A percentile compares a stretch with the other conserved stretches of the same genome.
Conservation (phyloP, 1,140 invertebrate genomes). For the Bursaphelenchus mucronatus region DNA sequence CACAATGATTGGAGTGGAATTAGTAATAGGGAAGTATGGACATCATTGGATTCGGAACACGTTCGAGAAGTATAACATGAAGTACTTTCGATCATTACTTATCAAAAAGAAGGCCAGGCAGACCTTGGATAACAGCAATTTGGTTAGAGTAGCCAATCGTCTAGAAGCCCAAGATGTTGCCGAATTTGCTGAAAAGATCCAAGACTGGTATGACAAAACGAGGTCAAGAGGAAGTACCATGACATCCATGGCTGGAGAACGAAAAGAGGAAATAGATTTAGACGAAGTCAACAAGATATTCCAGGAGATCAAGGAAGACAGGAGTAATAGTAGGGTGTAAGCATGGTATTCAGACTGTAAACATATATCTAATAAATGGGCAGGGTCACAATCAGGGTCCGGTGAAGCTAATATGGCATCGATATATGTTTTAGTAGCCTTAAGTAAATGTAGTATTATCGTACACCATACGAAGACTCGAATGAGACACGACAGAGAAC, state of each 20-base stretch:
- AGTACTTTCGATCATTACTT: conserved; percentile 47
- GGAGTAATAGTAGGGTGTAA: too few relatives aligned
- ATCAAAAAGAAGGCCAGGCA: conserved; percentile 43
- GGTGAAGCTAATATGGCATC: too few relatives aligned
- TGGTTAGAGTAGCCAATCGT: conserved; percentile 30
- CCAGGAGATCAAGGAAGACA: too few relatives aligned
- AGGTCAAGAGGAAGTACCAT: conserved; percentile 6
- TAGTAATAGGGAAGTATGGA: conserved; percentile 52
- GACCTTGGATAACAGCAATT: conserved; percentile 48
- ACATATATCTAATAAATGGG: too few relatives aligned
- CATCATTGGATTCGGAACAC: conserved; percentile 55
- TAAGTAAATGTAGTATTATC: too few relatives aligned
- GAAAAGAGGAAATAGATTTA: background rate
- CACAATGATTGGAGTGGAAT: conserved; percentile 55
- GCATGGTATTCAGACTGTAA: too few relatives aligned
- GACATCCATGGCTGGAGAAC: conserved; percentile 7
- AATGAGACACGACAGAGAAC: too few relatives aligned
- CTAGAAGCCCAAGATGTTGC: conserved; percentile 24
- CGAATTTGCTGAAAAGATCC: conserved; percentile 24
- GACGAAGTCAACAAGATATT: too few relatives aligned
- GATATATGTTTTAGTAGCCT: too few relatives aligned
- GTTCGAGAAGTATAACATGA: conserved; percentile 31
- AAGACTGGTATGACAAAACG: conserved; percentile 22
- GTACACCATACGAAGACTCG: too few relatives aligned
- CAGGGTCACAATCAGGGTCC: too few relatives aligned